Base-by-base conservation (phyloP, 2,888 invertebrate species). In the Acleris cristana region DNA sequence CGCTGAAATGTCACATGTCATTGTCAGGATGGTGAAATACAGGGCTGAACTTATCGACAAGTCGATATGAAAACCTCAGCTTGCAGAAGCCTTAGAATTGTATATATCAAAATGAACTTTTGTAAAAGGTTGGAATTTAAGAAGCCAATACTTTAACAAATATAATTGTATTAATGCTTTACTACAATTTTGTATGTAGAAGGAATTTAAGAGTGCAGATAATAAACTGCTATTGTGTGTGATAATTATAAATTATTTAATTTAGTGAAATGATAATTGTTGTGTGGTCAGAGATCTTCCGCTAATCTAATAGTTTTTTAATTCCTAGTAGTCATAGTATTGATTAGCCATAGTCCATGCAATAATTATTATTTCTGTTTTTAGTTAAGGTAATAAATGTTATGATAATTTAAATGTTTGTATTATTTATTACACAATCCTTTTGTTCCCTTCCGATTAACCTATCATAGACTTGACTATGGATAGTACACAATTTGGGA, bases 311-410 rank as follows among this genome's bases (percentile, higher is more conserved):
- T 71, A 70, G 62, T 68, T 69, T 60, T 70, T 61, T 71, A 64
- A 71, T 69, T 58, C 62, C 69, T 72, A 59, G 57, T 75, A 71
- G 70, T 40, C 57, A 64, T 70, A 71, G 70, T 67, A 54, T 40
- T 44, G 21, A 30, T 23, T 68, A 59, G 60, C 52, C 34, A 26
- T 54, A 69, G 21, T 58, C 21, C 59, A 56, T 68, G 69, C 65
- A 73, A 66, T 69, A 60, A 70, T 72, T 69, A 70, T 70, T 72
- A 72, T 70, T 72, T 72, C 65, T 70, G 44, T 70, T 52, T 62
- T 53, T 67, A 34, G 23, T 48, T 67, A 63, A 67, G 57, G 34
- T 54, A 67, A 67, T 67, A 67, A 66, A 66, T 34, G 61, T 66
- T 66, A 66, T 57, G 51, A 56, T 60, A 49, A 61, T 48, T 52